A percentile compares a stretch with the other conserved stretches of the same genome.
Evolutionary conservation across 1,140 invertebrate genomes (phyloP).

Genomic region (Cydia pomonella): DNA sequence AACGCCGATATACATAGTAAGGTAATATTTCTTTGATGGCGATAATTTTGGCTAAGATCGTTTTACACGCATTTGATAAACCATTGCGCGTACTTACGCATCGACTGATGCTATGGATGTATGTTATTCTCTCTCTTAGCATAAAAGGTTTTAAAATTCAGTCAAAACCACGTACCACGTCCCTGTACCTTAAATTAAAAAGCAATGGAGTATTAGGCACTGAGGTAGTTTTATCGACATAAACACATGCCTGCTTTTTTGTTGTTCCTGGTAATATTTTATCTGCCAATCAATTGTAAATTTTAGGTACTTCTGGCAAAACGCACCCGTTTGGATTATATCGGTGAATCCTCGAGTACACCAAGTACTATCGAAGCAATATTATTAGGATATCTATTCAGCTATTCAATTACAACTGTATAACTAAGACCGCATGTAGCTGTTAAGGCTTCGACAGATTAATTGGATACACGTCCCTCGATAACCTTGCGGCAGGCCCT

Average conservation of each 20-base stretch:
- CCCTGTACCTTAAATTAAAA: no score
- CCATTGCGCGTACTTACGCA: no score
- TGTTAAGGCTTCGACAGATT: constrained; percentile 44
- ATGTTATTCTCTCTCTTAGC: no score
- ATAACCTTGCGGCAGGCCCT: constrained; percentile 50
- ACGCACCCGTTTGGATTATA: background rate
- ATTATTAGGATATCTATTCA: constrained; percentile 6
- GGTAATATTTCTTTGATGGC: background rate
- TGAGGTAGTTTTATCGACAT: no score
- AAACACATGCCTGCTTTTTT: no score
- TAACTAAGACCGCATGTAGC: constrained; percentile 44
- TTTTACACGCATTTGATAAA: background rate
- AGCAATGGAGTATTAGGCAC: no score
- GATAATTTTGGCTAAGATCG: background rate
- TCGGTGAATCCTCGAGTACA: background rate
- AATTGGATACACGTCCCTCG: constrained; percentile 59
- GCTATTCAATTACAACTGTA: constrained; percentile 26
- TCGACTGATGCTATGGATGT: no score
- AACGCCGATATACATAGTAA: background rate
- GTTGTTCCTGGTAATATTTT: no score
- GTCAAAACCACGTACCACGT: no score
- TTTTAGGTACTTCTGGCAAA: no score
- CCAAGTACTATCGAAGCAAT: background rate
- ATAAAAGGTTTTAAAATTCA: no score
- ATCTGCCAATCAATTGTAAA: no score